These are phyloP conservation scores for Oryzias woworae DNA, from an alignment of 2,113 vertebrate genomes.

Conservation along the genomic window DNA sequence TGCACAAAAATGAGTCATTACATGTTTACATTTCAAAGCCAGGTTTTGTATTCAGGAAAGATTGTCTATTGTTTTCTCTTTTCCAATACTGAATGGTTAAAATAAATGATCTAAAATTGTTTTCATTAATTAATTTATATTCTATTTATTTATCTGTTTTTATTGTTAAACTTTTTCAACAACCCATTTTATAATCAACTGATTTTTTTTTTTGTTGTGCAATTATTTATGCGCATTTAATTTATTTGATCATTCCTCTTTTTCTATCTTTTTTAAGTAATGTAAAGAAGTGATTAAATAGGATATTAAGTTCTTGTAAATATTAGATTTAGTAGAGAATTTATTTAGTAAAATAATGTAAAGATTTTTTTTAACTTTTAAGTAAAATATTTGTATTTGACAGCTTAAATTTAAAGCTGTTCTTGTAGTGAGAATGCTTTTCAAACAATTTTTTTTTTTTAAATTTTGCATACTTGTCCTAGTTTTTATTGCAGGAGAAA, in stretches of 20 bases:
- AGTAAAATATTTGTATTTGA: not conserved
- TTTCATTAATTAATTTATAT: too few species aligned
- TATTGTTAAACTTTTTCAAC: too few species aligned
- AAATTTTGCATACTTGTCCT: too few species aligned
- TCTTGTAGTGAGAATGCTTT: not conserved
- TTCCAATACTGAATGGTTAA: not conserved
- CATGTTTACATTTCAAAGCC: conserved; percentile 10
- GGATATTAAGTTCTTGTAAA: too few species aligned
- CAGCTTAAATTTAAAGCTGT: not conserved
- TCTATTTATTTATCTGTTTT: too few species aligned
- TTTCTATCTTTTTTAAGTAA: not conserved
- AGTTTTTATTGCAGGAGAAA: too few species aligned
- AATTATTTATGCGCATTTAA: not conserved
- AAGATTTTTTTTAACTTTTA: not conserved
- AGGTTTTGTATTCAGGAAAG: not conserved
- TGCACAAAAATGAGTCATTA: conserved; percentile 1
- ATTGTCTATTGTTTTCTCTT: not conserved
- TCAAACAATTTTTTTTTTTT: not conserved
- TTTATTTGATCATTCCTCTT: too few species aligned
- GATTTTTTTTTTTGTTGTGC: not conserved
- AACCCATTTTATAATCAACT: too few species aligned
- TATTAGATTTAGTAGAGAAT: not conserved
- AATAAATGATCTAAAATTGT: too few species aligned
- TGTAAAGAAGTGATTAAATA: not conserved
- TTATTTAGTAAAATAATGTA: not conserved